These are phyloP conservation scores for Conops quadrifasciatus DNA, from an alignment of 2,888 invertebrate species.

Conservation along the genomic window DNA sequence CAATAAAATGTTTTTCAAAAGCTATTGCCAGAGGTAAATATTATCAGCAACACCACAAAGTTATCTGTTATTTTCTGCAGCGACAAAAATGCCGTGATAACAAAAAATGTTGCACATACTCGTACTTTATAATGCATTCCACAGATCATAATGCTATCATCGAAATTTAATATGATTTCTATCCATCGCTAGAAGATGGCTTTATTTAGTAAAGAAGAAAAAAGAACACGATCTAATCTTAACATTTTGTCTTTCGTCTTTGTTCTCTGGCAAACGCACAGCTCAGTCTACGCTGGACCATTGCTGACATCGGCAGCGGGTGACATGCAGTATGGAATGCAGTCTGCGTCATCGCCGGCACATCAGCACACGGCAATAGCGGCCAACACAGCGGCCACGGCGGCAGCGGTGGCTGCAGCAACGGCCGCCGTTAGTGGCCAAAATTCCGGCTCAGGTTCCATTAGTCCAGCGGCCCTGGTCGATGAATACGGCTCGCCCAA, in stretches of 20 bases:
- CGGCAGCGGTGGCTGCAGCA: slow-evolving; percentile 43
- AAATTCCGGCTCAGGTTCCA: slow-evolving; percentile 42
- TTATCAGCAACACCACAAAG: neutral
- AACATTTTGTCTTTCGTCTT: neutral
- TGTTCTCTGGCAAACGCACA: slow-evolving; percentile 41
- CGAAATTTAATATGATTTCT: neutral
- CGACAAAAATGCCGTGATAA: neutral
- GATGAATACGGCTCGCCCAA: slow-evolving; percentile 62
- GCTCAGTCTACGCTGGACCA: slow-evolving; percentile 62
- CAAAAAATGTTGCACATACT: neutral
- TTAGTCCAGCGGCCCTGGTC: slow-evolving; percentile 40
- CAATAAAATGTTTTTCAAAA: slow-evolving; percentile 60
- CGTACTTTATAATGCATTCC: neutral
- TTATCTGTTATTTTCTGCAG: neutral
- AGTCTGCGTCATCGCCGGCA: slow-evolving; percentile 49
- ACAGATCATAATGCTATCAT: neutral
- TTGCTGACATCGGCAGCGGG: slow-evolving; percentile 58
- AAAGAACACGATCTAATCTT: slow-evolving; percentile 7
- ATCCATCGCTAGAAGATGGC: no score
- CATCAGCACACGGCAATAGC: slow-evolving; percentile 39
- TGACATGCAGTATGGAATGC: slow-evolving; percentile 58
- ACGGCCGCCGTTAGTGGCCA: slow-evolving; percentile 42
- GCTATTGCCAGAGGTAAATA: slow-evolving; percentile 60
- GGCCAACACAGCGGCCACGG: slow-evolving; percentile 46
- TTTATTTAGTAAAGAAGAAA: no score